Evolutionary conservation across 2,113 vertebrate species (phyloP).

Genomic region (Pandion haliaetus): DNA sequence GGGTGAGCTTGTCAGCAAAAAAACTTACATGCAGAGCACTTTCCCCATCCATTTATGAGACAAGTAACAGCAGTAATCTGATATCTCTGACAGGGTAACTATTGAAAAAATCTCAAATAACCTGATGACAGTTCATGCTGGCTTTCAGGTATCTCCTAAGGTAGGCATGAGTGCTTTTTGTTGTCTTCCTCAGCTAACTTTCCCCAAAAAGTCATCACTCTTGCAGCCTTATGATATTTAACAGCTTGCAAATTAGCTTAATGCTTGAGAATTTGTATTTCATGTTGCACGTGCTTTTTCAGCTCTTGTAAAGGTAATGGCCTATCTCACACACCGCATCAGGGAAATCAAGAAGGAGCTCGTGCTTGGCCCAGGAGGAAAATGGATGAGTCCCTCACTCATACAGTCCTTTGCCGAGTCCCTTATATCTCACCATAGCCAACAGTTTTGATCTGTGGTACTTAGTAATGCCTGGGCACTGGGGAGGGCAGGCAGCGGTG

Average conservation of each 20-base stretch:
- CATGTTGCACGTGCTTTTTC: not conserved
- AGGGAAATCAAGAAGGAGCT: not conserved
- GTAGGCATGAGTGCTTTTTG: not conserved
- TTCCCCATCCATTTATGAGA: not conserved
- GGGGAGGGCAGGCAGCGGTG: not conserved
- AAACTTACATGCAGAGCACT: not conserved
- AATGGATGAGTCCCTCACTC: not conserved
- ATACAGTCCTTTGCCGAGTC: not conserved
- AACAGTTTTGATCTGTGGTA: not conserved
- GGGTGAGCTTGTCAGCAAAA: not conserved
- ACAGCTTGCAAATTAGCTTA: not conserved
- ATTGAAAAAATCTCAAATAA: not conserved
- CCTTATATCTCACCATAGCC: not conserved
- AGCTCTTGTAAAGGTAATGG: not conserved
- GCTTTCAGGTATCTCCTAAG: not conserved
- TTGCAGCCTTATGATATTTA: not conserved
- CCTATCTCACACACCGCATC: not conserved
- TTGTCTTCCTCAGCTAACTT: not conserved
- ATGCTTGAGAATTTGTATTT: not conserved
- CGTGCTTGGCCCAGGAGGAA: not conserved
- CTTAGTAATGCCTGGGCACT: too few species aligned
- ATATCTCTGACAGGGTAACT: not conserved
- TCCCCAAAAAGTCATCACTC: not conserved
- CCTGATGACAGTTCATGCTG: not conserved
- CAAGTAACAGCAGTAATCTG: constrained; percentile 6